A percentile compares a stretch with the other conserved stretches of the same genome.
These are phyloP conservation scores for Ceryle rudis DNA, from an alignment of 2,797 vertebrate genomes.

Conservation along the genomic window DNA sequence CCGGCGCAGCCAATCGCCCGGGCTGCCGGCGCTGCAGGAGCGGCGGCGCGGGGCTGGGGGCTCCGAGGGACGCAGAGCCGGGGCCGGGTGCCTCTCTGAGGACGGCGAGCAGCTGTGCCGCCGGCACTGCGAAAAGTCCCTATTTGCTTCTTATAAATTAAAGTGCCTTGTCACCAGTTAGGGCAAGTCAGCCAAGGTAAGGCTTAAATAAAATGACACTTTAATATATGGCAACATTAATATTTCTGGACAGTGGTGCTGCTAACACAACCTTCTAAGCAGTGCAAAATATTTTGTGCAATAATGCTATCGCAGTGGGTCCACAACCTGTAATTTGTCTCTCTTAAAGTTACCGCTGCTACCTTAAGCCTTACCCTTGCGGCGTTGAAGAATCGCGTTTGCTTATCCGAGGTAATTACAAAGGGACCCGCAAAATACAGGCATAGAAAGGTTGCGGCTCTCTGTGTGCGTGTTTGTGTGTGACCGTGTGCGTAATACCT, in stretches of 20 bases:
- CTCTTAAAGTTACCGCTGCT: constrained; percentile 33
- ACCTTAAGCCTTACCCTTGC: not conserved
- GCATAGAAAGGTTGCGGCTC: not conserved
- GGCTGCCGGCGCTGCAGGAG: constrained; percentile 34
- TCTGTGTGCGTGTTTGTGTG: constrained; percentile 22
- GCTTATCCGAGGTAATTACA: not conserved
- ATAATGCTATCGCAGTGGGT: not conserved
- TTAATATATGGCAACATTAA: constrained; percentile 32
- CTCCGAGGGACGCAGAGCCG: constrained; percentile 76
- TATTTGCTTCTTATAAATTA: constrained; percentile 50
- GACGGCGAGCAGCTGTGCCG: constrained; percentile 74
- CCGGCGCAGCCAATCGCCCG: not conserved
- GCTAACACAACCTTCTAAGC: not conserved
- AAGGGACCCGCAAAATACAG: constrained; percentile 3
- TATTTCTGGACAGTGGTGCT: not conserved
- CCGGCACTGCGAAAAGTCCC: constrained; percentile 72
- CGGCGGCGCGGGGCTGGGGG: constrained; percentile 65
- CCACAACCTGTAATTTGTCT: not conserved
- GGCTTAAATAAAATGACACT: constrained; percentile 66
- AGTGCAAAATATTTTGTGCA: not conserved
- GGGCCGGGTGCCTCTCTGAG: constrained; percentile 64
- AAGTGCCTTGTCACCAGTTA: constrained; percentile 77
- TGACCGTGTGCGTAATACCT: not conserved
- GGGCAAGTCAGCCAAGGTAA: constrained; percentile 83
- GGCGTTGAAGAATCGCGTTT: not conserved